Percentiles rank a stretch among this genome's conserved stretches.
Conservation (phyloP, 2,113 vertebrate species). For the Paraplagusia blochii region DNA sequence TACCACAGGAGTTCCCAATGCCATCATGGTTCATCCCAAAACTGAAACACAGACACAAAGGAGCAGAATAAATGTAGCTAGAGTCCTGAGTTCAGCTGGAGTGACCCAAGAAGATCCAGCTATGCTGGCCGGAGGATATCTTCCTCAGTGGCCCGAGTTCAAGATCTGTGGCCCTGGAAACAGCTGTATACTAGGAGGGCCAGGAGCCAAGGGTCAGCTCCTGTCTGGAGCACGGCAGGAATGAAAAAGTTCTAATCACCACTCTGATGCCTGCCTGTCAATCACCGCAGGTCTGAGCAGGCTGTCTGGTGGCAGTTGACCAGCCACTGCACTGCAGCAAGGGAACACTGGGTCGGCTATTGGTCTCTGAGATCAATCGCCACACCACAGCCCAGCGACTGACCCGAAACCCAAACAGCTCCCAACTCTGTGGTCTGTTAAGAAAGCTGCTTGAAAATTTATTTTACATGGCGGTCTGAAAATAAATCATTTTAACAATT, state of each 20-base stretch:
- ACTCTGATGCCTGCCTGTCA: conserved; percentile 72
- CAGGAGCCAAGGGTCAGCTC: conserved; percentile 70
- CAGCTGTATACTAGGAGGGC: conserved; percentile 72
- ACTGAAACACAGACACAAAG: conserved; percentile 71
- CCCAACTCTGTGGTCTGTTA: conserved; percentile 3
- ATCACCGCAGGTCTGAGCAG: conserved; percentile 73
- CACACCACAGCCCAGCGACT: neutral
- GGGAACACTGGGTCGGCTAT: neutral
- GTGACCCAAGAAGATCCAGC: conserved; percentile 12
- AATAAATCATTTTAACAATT: conserved; percentile 47
- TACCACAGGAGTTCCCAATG: conserved; percentile 97
- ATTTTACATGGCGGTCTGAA: conserved; percentile 7
- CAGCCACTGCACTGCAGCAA: neutral
- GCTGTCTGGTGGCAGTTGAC: conserved; percentile 20
- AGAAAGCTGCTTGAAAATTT: conserved; percentile 15
- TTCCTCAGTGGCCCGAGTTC: conserved; percentile 35
- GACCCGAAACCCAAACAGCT: conserved; percentile 13
- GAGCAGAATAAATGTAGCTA: conserved; percentile 10
- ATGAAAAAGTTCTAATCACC: conserved; percentile 75
- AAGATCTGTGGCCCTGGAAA: conserved; percentile 61
- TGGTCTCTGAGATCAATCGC: conserved; percentile 12
- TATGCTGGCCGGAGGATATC: conserved; percentile 16
- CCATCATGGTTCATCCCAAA: conserved; percentile 99
- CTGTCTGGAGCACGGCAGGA: conserved; percentile 71
- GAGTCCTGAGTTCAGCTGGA: neutral